Conservation (phyloP, 2,113 vertebrate genomes). For the Epinephelus moara region DNA sequence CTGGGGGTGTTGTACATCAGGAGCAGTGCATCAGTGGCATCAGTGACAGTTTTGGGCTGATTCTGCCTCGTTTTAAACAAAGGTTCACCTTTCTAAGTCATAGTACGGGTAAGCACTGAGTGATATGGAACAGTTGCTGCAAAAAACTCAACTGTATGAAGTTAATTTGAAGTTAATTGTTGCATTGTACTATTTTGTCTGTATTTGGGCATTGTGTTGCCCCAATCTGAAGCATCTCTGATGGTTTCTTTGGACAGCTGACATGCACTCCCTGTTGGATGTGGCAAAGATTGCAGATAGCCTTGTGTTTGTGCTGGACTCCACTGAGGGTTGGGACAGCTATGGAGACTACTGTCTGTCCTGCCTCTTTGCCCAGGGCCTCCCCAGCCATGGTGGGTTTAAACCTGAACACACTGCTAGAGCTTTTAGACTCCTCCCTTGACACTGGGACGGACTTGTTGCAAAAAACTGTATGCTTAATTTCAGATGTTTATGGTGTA, state of each 20-base stretch:
- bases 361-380: slow-evolving; percentile 95
- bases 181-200: background rate
- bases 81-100: slow-evolving; percentile 90
- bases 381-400: slow-evolving; percentile 92
- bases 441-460: background rate
- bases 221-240: slow-evolving; percentile 2
- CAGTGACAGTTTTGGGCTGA: slow-evolving; percentile 85
- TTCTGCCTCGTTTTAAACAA: slow-evolving; percentile 90
- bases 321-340: slow-evolving; percentile 92
- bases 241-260: slow-evolving; percentile 81
- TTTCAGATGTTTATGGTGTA: background rate
- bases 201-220: background rate
- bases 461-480: background rate
- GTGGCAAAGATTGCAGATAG: slow-evolving; percentile 95
- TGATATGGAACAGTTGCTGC: background rate
- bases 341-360: slow-evolving; percentile 94
- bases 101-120: slow-evolving; percentile 81
- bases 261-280: slow-evolving; percentile 91
- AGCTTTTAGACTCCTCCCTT: background rate
- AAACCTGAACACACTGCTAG: background rate
- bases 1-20: slow-evolving; percentile 75
- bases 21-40: slow-evolving; percentile 68
- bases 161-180: background rate
- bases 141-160: background rate
- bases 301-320: slow-evolving; percentile 92